These are phyloP conservation scores for Aphelocoma californica DNA, from an alignment of 2,797 vertebrate species.

Conservation along the genomic window DNA sequence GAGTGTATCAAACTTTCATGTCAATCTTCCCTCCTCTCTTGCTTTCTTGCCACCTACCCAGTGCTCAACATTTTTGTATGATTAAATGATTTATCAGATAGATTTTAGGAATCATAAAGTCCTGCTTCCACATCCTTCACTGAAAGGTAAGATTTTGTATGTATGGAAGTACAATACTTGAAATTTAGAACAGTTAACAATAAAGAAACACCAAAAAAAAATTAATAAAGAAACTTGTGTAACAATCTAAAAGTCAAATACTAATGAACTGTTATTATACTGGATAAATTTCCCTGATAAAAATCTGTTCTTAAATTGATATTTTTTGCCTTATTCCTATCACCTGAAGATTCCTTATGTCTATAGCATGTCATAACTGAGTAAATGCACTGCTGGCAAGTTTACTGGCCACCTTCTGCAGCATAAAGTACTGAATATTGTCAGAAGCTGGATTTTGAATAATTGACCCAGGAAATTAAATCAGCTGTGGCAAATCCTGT, in stretches of 20 bases:
- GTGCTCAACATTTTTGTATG: background rate
- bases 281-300: background rate
- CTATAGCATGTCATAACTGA: background rate
- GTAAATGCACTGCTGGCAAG: background rate
- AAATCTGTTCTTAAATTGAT: background rate
- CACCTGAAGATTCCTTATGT: background rate
- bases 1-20: background rate
- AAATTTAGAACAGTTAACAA: background rate
- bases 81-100: background rate
- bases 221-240: background rate
- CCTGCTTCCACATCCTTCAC: background rate
- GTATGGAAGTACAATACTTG: background rate
- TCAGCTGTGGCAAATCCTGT: background rate
- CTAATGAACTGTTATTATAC: background rate
- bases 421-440: background rate
- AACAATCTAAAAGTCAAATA: background rate
- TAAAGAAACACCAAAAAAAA: background rate
- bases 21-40: background rate
- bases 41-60: background rate
- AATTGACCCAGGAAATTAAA: background rate
- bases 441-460: background rate
- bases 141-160: background rate
- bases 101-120: background rate
- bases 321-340: background rate
- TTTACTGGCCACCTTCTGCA: background rate